Evolutionary conservation across 2,888 invertebrate species (phyloP).

Genomic region (Scaptomyza caliginosa): DNA sequence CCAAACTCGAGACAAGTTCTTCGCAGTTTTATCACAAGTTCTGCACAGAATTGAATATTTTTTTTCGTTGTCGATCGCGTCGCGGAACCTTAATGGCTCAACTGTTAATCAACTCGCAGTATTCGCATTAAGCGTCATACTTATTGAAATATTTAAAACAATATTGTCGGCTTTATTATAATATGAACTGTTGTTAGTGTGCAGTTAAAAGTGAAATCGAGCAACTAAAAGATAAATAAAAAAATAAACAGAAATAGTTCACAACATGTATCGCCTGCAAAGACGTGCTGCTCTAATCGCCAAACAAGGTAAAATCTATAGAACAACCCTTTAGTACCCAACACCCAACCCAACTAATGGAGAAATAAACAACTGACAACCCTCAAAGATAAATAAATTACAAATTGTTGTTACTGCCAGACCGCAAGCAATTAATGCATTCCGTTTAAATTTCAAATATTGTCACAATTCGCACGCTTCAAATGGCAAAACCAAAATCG

Average conservation of each 20-base stretch:
- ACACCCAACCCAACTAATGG: neutral
- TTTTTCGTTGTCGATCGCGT: slow-evolving; percentile 20
- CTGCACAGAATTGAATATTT: slow-evolving; percentile 15
- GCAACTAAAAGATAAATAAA: slow-evolving; percentile 5
- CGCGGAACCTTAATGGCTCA: slow-evolving; percentile 30
- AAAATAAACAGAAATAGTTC: no score
- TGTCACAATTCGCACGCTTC: slow-evolving; percentile 33
- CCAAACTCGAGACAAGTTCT: slow-evolving; percentile 24
- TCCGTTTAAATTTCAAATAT: slow-evolving; percentile 24
- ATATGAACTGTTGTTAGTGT: slow-evolving; percentile 67
- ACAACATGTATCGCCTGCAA: slow-evolving; percentile 82
- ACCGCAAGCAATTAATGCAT: slow-evolving; percentile 24
- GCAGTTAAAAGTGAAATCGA: slow-evolving; percentile 21
- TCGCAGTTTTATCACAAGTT: slow-evolving; percentile 35
- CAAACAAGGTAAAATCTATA: slow-evolving; percentile 80
- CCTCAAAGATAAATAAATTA: slow-evolving; percentile 27
- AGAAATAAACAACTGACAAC: neutral
- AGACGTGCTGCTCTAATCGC: slow-evolving; percentile 81
- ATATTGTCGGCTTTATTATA: slow-evolving; percentile 21
- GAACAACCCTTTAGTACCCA: neutral
- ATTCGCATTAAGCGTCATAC: slow-evolving; percentile 6
- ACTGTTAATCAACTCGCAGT: slow-evolving; percentile 18
- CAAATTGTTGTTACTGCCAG: slow-evolving; percentile 16
- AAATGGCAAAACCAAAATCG: neutral
- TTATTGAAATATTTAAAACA: slow-evolving; percentile 17